phyloP scores from a whole-genome alignment of 2,797 vertebrate genomes.

The Lacerta viridis region DNA sequence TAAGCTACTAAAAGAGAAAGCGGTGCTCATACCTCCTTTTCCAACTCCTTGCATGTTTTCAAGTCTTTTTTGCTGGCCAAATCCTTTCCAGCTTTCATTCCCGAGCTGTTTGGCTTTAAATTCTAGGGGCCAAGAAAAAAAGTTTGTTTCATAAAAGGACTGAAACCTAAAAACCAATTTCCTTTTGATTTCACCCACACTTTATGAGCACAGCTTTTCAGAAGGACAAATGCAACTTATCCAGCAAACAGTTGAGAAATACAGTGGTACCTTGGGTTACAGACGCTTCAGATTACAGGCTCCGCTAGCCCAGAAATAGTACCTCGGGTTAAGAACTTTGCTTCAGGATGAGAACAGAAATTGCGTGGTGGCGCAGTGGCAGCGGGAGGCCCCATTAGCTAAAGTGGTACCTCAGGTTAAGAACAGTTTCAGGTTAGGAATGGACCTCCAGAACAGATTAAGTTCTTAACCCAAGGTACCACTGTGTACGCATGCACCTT shows the following conservation, averaged over 20 bases:
- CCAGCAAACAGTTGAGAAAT: not conserved
- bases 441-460: no score
- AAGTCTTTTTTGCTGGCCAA: conserved; percentile 77
- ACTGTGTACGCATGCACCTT: not conserved
- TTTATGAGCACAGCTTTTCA: not conserved
- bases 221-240: not conserved
- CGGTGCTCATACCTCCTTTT: conserved; percentile 88
- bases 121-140: not conserved
- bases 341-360: no score
- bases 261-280: not conserved
- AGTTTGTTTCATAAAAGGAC: not conserved
- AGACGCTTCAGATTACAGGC: no score
- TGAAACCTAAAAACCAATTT: not conserved
- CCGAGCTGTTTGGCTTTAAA: conserved; percentile 54
- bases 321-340: no score
- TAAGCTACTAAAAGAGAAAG: not conserved
- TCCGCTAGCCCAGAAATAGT: no score
- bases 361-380: no score
- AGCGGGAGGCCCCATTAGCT: no score
- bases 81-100: conserved; percentile 82
- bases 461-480: no score
- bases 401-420: no score
- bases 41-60: conserved; percentile 88
- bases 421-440: no score
- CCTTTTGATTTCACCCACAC: not conserved